Conservation (phyloP, 2,797 vertebrate genomes). For the Smutsia temminckii region DNA sequence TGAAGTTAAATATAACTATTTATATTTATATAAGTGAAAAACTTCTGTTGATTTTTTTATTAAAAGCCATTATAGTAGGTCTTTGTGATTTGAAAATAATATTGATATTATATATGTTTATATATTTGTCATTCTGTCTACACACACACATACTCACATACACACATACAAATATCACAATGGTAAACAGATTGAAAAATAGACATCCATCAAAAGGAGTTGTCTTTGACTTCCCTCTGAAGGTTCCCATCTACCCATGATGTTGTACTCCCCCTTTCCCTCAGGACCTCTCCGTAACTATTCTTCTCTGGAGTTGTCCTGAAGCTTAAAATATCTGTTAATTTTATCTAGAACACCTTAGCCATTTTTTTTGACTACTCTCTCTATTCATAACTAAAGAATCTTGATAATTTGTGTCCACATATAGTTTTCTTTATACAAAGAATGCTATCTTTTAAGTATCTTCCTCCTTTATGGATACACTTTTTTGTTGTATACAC, state of each 20-base stretch:
- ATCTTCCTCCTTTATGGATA: background rate
- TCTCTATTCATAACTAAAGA: background rate
- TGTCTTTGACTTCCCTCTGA: background rate
- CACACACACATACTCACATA: background rate
- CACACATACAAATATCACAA: background rate
- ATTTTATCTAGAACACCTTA: background rate
- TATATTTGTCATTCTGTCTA: background rate
- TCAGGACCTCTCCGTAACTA: background rate
- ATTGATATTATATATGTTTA: background rate
- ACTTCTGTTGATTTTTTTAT: background rate
- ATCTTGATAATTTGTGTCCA: background rate
- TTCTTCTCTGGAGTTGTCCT: background rate
- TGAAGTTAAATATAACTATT: background rate
- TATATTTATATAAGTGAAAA: background rate
- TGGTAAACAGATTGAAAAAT: background rate
- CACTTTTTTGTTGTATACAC: background rate
- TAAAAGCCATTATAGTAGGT: background rate
- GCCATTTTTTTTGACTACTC: background rate
- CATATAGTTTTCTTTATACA: background rate
- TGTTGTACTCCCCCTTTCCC: background rate
- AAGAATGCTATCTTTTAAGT: background rate
- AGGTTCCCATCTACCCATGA: background rate
- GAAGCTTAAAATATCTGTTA: background rate
- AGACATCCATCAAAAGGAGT: background rate
- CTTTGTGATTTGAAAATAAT: background rate